phyloP scores from a whole-genome alignment of 2,797 vertebrate species.

The Coccyzus lansbergi region DNA sequence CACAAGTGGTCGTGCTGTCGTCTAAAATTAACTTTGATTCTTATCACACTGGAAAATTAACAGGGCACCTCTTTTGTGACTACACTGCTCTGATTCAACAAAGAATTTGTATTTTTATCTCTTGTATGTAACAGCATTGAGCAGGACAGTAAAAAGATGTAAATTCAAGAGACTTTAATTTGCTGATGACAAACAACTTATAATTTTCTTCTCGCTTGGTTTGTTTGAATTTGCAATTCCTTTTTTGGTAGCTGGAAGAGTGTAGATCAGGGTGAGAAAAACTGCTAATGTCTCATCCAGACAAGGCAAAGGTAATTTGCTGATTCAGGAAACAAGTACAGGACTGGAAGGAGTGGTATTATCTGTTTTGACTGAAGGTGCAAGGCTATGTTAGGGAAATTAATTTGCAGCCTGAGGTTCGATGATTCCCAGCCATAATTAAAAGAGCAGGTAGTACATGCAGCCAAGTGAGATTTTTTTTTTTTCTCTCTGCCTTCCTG shows the following conservation, averaged over 20 bases:
- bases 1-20: neutral
- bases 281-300: neutral
- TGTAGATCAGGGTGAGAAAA: neutral
- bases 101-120: neutral
- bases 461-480: neutral
- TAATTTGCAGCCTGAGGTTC: neutral
- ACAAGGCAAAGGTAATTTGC: neutral
- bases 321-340: neutral
- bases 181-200: neutral
- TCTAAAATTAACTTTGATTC: neutral
- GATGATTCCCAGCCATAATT: constrained; percentile 20
- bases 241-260: neutral
- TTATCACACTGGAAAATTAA: neutral
- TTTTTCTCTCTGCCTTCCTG: neutral
- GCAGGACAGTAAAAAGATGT: neutral
- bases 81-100: neutral
- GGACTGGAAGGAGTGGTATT: neutral
- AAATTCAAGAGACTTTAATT: neutral
- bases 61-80: neutral
- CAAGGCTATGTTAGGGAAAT: constrained; percentile 6
- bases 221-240: neutral
- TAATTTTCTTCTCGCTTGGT: neutral
- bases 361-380: neutral
- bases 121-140: neutral
- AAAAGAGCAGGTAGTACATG: neutral